Evolutionary conservation across 2,113 vertebrate species (phyloP).

Genomic region (Coptodon bakossiorum): DNA sequence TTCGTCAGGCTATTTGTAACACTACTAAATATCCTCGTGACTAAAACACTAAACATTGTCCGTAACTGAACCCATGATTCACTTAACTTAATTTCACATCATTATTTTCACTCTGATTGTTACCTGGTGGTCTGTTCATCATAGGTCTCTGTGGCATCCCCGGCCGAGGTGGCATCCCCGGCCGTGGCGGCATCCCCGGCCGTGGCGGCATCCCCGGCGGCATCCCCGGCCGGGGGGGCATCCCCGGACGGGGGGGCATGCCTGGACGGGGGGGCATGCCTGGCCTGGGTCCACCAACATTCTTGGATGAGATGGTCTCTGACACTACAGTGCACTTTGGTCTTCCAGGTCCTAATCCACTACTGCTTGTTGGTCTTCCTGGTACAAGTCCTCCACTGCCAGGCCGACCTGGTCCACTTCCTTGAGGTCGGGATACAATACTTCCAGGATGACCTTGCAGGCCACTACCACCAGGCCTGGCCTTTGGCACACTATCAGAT

Average conservation of each 20-base stretch:
- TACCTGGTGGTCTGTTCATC: conserved; percentile 75
- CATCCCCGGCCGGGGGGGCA: not conserved
- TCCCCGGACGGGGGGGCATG: conserved; percentile 62
- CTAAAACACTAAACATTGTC: not conserved
- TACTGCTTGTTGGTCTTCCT: conserved; percentile 41
- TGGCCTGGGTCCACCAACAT: conserved; percentile 68
- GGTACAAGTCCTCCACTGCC: conserved; percentile 21
- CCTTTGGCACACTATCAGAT: conserved; percentile 9
- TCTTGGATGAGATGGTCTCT: conserved; percentile 95
- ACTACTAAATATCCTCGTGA: not conserved
- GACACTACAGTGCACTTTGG: conserved; percentile 91
- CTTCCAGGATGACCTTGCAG: conserved; percentile 13
- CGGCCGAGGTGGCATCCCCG: conserved; percentile 48
- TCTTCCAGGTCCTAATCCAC: conserved; percentile 65
- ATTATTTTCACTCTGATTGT: not conserved
- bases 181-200: conserved; percentile 53
- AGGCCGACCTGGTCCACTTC: conserved; percentile 46
- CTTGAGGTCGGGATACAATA: conserved; percentile 19
- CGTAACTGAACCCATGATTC: not conserved
- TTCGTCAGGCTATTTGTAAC: not conserved
- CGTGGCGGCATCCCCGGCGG: not conserved
- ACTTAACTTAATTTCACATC: not conserved
- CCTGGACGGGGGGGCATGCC: conserved; percentile 52
- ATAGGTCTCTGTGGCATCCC: conserved; percentile 35
- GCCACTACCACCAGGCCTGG: conserved; percentile 27